phyloP scores from a whole-genome alignment of 2,888 invertebrate genomes.

The Phalangium opilio region DNA sequence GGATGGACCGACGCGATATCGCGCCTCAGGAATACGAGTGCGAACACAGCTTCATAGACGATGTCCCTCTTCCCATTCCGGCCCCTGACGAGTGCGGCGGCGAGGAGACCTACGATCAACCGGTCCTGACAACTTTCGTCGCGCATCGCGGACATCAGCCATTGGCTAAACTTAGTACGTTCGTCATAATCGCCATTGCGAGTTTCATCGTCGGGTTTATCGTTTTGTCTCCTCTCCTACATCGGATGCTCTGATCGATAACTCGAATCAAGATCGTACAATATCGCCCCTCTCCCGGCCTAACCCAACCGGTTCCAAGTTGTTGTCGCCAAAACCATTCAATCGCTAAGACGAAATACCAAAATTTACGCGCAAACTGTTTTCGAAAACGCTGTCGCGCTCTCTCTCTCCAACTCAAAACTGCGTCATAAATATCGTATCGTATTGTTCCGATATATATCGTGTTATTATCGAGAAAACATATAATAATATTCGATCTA shows the following conservation, averaged over 20 bases:
- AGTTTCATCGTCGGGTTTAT: constrained; percentile 19
- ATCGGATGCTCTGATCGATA: constrained; percentile 15
- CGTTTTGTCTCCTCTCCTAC: constrained; percentile 20
- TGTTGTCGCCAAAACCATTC: too few species aligned
- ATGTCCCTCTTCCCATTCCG: constrained; percentile 2
- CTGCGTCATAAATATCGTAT: too few species aligned
- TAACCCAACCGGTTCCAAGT: too few species aligned
- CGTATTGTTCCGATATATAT: too few species aligned
- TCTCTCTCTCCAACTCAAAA: too few species aligned
- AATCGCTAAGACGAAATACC: too few species aligned
- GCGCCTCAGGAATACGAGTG: not conserved
- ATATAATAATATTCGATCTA: too few species aligned
- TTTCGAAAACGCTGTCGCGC: too few species aligned
- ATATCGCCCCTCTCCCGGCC: too few species aligned
- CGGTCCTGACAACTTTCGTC: not conserved
- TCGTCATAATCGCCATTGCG: constrained; percentile 15
- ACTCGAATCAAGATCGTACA: not conserved
- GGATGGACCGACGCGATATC: not conserved
- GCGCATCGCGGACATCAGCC: constrained; percentile 3
- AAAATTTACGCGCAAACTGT: too few species aligned
- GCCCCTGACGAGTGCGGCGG: constrained; percentile 3
- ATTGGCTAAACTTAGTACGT: constrained; percentile 11
- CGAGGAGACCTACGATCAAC: constrained; percentile 1
- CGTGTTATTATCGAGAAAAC: too few species aligned
- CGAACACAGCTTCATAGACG: constrained; percentile 2